phyloP scores from a whole-genome alignment of 2,797 vertebrate genomes.

The Glossophaga mutica region DNA sequence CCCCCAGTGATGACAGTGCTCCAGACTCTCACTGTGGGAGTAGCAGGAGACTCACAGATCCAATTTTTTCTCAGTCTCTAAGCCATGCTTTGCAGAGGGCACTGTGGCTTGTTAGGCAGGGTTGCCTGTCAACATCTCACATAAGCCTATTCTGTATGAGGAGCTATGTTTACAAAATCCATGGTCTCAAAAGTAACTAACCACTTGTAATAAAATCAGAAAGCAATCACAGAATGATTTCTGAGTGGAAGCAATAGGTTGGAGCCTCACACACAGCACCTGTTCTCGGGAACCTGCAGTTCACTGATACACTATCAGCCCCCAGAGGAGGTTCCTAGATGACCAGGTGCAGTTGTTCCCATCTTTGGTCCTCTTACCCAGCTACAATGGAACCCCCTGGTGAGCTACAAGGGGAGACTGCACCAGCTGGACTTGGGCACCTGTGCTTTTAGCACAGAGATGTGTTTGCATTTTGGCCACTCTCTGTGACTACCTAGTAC shows the following conservation, averaged over 20 bases:
- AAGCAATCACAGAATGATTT: background rate
- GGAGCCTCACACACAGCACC: background rate
- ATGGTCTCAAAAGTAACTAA: background rate
- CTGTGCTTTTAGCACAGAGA: background rate
- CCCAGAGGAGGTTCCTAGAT: background rate
- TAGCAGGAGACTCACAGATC: background rate
- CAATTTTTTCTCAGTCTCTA: background rate
- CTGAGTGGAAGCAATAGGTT: background rate
- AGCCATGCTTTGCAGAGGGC: background rate
- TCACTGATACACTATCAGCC: background rate
- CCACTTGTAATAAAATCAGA: background rate
- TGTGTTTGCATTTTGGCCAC: background rate
- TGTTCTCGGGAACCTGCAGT: background rate
- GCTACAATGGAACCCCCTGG: background rate
- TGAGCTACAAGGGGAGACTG: background rate
- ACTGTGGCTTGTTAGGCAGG: background rate
- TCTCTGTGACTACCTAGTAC: background rate
- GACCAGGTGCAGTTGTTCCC: accelerated
- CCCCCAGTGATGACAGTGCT: background rate
- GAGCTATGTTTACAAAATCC: background rate
- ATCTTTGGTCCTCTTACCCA: background rate
- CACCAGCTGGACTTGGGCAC: accelerated
- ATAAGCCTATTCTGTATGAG: background rate
- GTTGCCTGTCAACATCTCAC: background rate
- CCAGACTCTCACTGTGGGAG: background rate